Evolutionary conservation across 2,797 vertebrate genomes (phyloP).

Genomic region (Anguilla megastoma): DNA sequence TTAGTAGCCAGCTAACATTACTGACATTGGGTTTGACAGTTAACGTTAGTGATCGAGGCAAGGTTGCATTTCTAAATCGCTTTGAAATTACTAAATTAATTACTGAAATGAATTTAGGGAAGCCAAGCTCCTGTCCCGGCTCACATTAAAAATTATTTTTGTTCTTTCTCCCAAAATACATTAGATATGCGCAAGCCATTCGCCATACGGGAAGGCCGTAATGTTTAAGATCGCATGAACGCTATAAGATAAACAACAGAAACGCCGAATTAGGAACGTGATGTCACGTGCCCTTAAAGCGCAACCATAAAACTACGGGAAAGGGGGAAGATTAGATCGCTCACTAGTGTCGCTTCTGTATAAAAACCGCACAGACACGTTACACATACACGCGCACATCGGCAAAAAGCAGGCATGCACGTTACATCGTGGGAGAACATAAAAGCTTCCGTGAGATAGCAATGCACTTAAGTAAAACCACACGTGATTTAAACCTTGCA

Average conservation of each 20-base stretch:
- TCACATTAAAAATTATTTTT: neutral
- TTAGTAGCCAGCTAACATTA: neutral
- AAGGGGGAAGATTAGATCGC: neutral
- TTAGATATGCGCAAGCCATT: neutral
- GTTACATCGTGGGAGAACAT: neutral
- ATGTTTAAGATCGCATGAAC: neutral
- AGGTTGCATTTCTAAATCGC: neutral
- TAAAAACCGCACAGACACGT: constrained; percentile 5
- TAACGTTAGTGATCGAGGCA: neutral
- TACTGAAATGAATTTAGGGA: neutral
- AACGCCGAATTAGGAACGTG: neutral
- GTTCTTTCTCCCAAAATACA: neutral
- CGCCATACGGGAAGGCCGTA: neutral
- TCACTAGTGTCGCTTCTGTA: neutral
- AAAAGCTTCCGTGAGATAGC: neutral
- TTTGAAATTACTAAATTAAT: neutral
- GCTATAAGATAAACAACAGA: neutral
- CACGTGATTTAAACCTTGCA: neutral
- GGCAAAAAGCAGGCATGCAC: neutral
- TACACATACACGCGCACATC: neutral
- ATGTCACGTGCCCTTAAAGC: neutral
- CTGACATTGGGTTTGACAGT: neutral
- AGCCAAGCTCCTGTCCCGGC: neutral
- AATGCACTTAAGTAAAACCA: neutral
- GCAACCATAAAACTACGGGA: neutral